These are phyloP conservation scores for Psittacula echo DNA, from an alignment of 2,797 vertebrate genomes.

Conservation along the genomic window DNA sequence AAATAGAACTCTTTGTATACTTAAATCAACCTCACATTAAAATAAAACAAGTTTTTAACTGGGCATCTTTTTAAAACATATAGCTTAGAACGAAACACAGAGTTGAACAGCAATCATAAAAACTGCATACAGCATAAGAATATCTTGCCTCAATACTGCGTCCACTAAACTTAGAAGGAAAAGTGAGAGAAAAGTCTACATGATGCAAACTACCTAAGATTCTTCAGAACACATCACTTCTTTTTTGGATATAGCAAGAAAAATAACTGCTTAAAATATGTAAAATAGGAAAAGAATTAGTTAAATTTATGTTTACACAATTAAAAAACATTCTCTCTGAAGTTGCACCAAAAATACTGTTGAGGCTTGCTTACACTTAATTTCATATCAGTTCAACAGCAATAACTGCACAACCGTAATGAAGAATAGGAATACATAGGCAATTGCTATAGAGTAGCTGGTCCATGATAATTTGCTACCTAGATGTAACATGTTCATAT, in stretches of 20 bases:
- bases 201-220: neutral
- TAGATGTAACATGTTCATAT: neutral
- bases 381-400: neutral
- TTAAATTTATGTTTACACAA: neutral
- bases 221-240: neutral
- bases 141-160: neutral
- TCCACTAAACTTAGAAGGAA: neutral
- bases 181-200: neutral
- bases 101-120: neutral
- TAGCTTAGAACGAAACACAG: neutral
- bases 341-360: neutral
- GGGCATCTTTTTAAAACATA: neutral
- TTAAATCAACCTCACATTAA: neutral
- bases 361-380: neutral
- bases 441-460: neutral
- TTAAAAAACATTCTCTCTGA: neutral
- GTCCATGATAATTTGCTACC: neutral
- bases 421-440: rapidly evolving
- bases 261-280: neutral
- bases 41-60: neutral
- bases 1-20: neutral
- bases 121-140: neutral
- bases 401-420: neutral
- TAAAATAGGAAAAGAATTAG: neutral
- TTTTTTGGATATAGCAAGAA: neutral